Conservation (phyloP, 2,797 vertebrate species). For the Heliangelus exortis region DNA sequence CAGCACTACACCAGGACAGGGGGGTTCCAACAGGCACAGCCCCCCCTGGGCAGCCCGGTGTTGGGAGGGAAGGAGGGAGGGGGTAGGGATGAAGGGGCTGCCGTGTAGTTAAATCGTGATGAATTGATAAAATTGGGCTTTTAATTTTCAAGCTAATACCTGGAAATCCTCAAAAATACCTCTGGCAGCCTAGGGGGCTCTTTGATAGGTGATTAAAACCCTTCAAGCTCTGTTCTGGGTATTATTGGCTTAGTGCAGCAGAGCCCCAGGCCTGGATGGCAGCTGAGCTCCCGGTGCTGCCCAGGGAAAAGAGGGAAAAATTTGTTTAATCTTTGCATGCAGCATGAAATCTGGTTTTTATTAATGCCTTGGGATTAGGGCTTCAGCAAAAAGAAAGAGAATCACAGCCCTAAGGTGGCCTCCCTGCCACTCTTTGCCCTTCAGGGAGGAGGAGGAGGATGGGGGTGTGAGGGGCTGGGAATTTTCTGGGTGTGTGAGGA, state of each 20-base stretch:
- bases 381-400: neutral
- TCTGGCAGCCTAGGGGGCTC: neutral
- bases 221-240: neutral
- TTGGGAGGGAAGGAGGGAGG: neutral
- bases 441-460: neutral
- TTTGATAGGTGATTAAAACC: slow-evolving; percentile 43
- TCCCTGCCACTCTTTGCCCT: neutral
- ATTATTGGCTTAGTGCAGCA: slow-evolving; percentile 32
- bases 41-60: neutral
- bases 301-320: slow-evolving; percentile 19
- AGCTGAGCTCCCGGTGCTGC: neutral
- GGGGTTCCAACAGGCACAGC: neutral
- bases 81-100: no score
- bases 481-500: neutral
- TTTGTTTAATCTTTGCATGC: neutral
- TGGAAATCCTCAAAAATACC: slow-evolving; percentile 48
- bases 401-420: neutral
- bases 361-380: neutral
- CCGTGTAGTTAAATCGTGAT: neutral
- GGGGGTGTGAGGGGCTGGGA: neutral
- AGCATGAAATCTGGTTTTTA: neutral
- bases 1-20: neutral
- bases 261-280: neutral
- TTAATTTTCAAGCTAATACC: slow-evolving; percentile 17
- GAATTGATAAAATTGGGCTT: neutral